These are phyloP conservation scores for Conistra vaccinii DNA, from an alignment of 2,888 invertebrate genomes.

Conservation along the genomic window DNA sequence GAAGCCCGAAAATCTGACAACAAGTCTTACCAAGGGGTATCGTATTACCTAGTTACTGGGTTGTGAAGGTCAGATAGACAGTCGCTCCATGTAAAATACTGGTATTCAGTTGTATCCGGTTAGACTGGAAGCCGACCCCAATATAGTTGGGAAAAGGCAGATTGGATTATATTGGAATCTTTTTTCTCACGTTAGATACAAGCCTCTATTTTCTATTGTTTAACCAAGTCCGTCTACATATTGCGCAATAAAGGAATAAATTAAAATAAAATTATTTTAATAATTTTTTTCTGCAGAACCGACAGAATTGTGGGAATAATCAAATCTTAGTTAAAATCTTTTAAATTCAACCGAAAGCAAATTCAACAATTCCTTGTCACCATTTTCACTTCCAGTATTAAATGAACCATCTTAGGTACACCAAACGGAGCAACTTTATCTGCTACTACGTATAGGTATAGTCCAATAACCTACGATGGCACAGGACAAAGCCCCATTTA, in stretches of 20 bases:
- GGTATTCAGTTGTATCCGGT: too few species aligned
- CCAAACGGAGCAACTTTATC: slow-evolving; percentile 21
- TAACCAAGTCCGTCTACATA: neutral
- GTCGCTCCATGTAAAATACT: too few species aligned
- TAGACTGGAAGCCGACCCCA: too few species aligned
- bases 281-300: neutral
- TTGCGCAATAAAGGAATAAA: neutral
- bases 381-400: neutral
- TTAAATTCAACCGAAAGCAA: neutral
- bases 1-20: too few species aligned
- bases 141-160: too few species aligned
- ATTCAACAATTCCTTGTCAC: neutral
- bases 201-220: neutral
- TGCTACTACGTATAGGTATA: slow-evolving; percentile 8
- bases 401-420: slow-evolving; percentile 7
- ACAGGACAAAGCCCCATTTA: slow-evolving; percentile 69
- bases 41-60: too few species aligned
- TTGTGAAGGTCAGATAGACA: too few species aligned
- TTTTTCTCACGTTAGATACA: neutral
- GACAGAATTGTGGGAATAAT: neutral
- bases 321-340: neutral
- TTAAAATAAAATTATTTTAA: neutral
- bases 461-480: slow-evolving; percentile 54
- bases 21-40: too few species aligned
- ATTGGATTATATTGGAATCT: too few species aligned